A percentile compares a stretch with the other conserved stretches of the same genome.
Evolutionary conservation across 2,797 vertebrate genomes (phyloP).

Genomic region (Gila robusta): DNA sequence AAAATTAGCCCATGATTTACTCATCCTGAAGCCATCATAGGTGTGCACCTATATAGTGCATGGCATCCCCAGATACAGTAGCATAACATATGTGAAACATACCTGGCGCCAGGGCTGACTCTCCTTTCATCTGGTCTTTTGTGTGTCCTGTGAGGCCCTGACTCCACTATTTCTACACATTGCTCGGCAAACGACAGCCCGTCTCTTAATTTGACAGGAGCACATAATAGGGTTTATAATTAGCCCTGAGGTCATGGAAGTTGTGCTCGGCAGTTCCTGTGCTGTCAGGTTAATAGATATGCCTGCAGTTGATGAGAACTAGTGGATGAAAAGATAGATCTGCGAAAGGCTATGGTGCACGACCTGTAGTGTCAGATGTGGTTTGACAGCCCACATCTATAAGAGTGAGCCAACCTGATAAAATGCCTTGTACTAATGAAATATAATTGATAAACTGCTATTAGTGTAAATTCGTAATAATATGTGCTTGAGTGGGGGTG

Average conservation of each 20-base stretch:
- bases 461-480: constrained; percentile 18
- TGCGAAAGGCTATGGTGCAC: neutral
- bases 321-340: constrained; percentile 24
- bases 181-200: constrained; percentile 18
- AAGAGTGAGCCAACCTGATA: neutral
- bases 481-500: neutral
- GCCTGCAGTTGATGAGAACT: constrained; percentile 41
- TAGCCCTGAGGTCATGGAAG: constrained; percentile 73
- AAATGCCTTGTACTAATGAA: constrained; percentile 6
- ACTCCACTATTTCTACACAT: constrained; percentile 30
- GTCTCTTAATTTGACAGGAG: constrained; percentile 60
- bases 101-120: constrained; percentile 9
- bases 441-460: constrained; percentile 13
- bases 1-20: too few species aligned
- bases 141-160: constrained; percentile 11
- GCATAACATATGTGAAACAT: constrained; percentile 23
- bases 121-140: constrained; percentile 19
- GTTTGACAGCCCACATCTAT: constrained; percentile 17
- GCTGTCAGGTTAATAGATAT: constrained; percentile 72
- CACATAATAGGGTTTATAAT: constrained; percentile 80
- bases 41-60: neutral
- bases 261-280: constrained; percentile 66
- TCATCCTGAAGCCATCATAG: too few species aligned
- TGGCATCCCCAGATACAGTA: neutral
- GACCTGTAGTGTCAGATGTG: constrained; percentile 30